Conservation (phyloP, 2,888 invertebrate species). For the Athrips mouffetella region DNA sequence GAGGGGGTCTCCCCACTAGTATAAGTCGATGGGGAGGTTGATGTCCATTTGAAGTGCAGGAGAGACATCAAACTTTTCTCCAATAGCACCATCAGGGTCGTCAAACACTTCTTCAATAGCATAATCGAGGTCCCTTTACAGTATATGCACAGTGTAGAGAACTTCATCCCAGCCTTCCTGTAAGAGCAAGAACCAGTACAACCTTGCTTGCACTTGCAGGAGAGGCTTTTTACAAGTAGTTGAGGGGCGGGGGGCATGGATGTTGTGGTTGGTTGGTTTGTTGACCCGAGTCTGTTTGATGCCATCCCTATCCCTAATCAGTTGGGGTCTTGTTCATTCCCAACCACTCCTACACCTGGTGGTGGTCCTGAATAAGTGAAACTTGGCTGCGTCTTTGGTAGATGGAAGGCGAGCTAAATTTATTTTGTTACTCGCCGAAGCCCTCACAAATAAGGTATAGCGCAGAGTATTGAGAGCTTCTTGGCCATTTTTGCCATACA, state of each 20-base stretch:
- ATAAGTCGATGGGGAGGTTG: too few relatives aligned
- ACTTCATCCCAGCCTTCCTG: too few relatives aligned
- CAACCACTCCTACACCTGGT: not conserved
- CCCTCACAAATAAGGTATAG: not conserved
- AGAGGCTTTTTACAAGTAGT: not conserved
- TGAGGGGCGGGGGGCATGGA: not conserved
- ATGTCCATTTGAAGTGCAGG: too few relatives aligned
- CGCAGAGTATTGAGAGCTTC: not conserved
- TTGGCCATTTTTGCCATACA: not conserved
- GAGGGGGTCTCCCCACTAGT: too few relatives aligned
- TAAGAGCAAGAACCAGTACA: not conserved
- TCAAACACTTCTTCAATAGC: not conserved
- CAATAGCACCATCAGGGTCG: not conserved
- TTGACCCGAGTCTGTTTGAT: not conserved
- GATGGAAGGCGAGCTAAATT: too few relatives aligned
- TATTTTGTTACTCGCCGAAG: not conserved
- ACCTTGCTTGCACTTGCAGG: not conserved
- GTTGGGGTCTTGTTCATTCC: too few relatives aligned
- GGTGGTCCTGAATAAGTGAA: not conserved
- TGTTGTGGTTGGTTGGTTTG: not conserved
- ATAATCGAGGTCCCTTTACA: not conserved
- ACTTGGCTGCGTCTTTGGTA: not conserved
- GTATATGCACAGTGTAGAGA: not conserved
- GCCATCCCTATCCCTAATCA: conserved; percentile 1
- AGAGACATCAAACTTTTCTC: too few relatives aligned